Evolutionary conservation across 2,113 vertebrate genomes (phyloP).

Genomic region (Poicephalus meyeri): DNA sequence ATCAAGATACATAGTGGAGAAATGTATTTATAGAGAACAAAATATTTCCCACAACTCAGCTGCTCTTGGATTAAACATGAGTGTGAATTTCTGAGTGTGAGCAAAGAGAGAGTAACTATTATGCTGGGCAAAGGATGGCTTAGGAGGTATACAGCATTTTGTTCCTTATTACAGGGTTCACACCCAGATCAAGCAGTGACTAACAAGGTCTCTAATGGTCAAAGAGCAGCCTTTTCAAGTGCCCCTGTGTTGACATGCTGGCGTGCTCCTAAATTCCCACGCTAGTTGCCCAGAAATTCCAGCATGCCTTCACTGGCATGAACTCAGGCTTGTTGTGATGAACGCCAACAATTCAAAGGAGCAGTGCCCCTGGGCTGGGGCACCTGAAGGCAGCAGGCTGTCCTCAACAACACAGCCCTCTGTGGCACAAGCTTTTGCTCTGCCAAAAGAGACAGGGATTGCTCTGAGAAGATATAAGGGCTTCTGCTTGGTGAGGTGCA

Average conservation of each 20-base stretch:
- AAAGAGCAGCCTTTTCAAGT: background rate
- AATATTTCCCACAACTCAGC: background rate
- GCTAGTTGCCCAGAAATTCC: background rate
- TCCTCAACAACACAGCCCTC: background rate
- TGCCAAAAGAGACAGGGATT: background rate
- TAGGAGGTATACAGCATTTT: background rate
- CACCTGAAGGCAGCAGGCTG: background rate
- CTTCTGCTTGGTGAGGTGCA: background rate
- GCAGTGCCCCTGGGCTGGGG: background rate
- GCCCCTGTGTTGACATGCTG: background rate
- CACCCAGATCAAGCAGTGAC: background rate
- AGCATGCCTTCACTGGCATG: background rate
- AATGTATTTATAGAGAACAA: background rate
- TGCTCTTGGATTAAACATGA: background rate
- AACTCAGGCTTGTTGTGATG: background rate
- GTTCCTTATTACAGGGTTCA: background rate
- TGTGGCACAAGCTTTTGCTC: background rate
- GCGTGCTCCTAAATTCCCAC: accelerated
- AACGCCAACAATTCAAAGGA: background rate
- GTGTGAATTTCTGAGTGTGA: background rate
- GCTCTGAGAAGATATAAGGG: background rate
- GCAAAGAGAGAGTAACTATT: background rate
- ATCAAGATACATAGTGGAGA: background rate
- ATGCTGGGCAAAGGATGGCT: background rate
- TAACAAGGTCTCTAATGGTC: background rate